phyloP scores from a whole-genome alignment of 2,888 invertebrate genomes.

The Metacarcinus magister region DNA sequence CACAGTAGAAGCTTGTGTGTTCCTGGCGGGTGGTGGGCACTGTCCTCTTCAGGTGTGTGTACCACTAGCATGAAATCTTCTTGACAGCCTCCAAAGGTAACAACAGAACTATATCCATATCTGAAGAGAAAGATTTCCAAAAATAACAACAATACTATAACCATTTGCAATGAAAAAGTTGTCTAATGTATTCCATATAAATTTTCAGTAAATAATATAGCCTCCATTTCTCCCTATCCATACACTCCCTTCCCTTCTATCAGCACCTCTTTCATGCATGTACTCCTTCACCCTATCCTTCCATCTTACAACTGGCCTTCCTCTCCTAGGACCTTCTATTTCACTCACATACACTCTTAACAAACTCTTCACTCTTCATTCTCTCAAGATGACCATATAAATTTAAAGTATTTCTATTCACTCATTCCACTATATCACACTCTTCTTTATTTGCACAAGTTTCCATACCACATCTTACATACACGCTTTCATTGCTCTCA shows the following conservation, averaged over 20 bases:
- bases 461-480: too few species aligned
- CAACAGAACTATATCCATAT: slow-evolving; percentile 94
- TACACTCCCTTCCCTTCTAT: not conserved
- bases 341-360: too few species aligned
- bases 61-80: slow-evolving; percentile 99
- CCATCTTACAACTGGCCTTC: too few species aligned
- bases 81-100: slow-evolving; percentile 97
- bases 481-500: too few species aligned
- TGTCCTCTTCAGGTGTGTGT: slow-evolving; percentile 88
- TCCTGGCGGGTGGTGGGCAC: slow-evolving; percentile 85
- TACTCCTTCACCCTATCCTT: too few species aligned
- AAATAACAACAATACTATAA: slow-evolving; percentile 43
- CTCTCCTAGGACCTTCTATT: too few species aligned
- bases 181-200: not conserved
- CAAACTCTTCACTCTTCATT: too few species aligned
- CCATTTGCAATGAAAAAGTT: slow-evolving; percentile 69
- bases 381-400: too few species aligned
- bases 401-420: too few species aligned
- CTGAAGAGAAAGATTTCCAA: slow-evolving; percentile 86
- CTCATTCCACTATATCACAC: too few species aligned
- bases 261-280: too few species aligned
- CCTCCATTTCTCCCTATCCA: not conserved
- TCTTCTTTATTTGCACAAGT: too few species aligned
- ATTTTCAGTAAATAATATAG: not conserved
- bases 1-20: slow-evolving; percentile 94